Percentiles rank a stretch among this genome's conserved stretches.
Conservation (phyloP, 2,113 vertebrate genomes). For the Gobio gobio region DNA sequence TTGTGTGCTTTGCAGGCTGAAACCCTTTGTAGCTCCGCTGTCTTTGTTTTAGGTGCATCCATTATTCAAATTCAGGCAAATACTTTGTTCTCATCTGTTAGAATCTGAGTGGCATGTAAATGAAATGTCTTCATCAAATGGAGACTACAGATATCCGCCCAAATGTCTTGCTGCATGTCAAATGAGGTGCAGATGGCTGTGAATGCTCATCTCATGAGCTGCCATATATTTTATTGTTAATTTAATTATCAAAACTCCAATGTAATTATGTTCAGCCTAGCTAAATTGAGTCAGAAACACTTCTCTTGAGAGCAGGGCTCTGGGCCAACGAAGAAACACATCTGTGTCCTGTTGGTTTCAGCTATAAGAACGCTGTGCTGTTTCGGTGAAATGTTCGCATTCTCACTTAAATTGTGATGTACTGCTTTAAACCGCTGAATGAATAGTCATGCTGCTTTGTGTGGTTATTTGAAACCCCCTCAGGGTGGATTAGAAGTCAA, state of each 20-base stretch:
- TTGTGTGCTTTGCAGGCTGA: slow-evolving; percentile 8
- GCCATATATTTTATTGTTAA: slow-evolving; percentile 5
- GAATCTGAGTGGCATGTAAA: slow-evolving; percentile 37
- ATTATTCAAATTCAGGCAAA: slow-evolving; percentile 42
- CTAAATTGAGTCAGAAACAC: slow-evolving; percentile 14
- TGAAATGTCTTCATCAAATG: slow-evolving; percentile 29
- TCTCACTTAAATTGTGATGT: slow-evolving; percentile 12
- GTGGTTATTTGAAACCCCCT: slow-evolving; percentile 42
- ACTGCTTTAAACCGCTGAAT: not conserved
- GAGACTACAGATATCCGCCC: slow-evolving; percentile 19
- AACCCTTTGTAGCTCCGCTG: slow-evolving; percentile 25
- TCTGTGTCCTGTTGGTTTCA: not conserved
- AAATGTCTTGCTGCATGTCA: slow-evolving; percentile 24
- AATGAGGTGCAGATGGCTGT: slow-evolving; percentile 13
- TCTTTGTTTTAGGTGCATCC: slow-evolving; percentile 38
- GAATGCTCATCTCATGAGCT: slow-evolving; percentile 17
- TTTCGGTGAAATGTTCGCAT: slow-evolving; percentile 2
- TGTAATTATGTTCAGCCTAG: slow-evolving; percentile 19
- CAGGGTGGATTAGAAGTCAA: slow-evolving; percentile 37
- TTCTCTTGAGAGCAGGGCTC: slow-evolving; percentile 16
- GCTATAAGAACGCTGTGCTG: not conserved
- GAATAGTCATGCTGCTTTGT: not conserved
- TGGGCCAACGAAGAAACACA: slow-evolving; percentile 11
- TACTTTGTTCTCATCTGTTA: slow-evolving; percentile 43
- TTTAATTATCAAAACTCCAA: slow-evolving; percentile 27